Evolutionary conservation across 2,797 vertebrate genomes (phyloP).

Genomic region (Emys orbicularis): DNA sequence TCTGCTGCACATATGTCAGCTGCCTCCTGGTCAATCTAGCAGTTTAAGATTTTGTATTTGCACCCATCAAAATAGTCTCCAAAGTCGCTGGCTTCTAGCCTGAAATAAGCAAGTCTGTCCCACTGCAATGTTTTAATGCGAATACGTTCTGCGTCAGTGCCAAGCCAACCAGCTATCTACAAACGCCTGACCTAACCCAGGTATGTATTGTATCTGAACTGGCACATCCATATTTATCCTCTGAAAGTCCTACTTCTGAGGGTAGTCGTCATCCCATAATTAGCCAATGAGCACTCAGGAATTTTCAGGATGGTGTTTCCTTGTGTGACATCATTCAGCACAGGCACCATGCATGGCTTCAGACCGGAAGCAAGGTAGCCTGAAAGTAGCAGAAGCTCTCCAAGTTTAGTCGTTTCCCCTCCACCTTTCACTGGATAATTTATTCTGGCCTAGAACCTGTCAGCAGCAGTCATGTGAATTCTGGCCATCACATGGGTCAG

Average conservation of each 20-base stretch:
- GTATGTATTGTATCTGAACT: not conserved
- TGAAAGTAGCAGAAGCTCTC: not conserved
- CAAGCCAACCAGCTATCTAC: not conserved
- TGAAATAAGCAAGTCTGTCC: not conserved
- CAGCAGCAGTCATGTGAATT: not conserved
- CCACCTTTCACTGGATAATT: slow-evolving; percentile 7
- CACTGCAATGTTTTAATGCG: not conserved
- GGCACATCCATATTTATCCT: not conserved
- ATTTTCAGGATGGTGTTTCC: not conserved
- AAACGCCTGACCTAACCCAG: not conserved
- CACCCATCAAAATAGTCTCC: not conserved
- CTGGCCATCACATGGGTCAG: slow-evolving; percentile 31
- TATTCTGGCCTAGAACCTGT: not conserved
- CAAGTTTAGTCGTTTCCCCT: not conserved
- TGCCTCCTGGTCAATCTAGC: not conserved
- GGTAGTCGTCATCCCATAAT: not conserved
- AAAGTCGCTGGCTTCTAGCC: not conserved
- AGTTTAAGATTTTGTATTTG: not conserved
- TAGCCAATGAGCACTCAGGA: not conserved
- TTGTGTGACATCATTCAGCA: not conserved
- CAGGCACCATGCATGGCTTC: not conserved
- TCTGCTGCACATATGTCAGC: not conserved
- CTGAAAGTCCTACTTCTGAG: not conserved
- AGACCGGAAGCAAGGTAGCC: slow-evolving; percentile 10
- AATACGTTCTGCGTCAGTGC: not conserved